A percentile compares a stretch with the other conserved stretches of the same genome.
Evolutionary conservation across 2,797 vertebrate species (phyloP).

Genomic region (Tachyglossus aculeatus): DNA sequence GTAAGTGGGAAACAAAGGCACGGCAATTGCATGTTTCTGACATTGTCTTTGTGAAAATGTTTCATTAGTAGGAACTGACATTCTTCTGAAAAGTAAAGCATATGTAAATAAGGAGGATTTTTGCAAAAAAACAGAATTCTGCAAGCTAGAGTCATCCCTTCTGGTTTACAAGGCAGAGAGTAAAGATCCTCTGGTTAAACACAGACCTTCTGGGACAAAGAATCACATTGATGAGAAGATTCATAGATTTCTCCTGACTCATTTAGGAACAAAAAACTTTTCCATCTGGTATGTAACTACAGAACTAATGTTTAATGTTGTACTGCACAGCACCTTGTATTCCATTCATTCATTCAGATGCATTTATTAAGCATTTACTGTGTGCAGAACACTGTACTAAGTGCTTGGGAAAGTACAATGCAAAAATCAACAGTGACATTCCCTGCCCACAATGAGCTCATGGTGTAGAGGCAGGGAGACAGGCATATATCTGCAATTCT

Average conservation of each 20-base stretch:
- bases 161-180: constrained; percentile 47
- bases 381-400: no score
- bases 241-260: constrained; percentile 53
- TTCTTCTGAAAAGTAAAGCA: constrained; percentile 44
- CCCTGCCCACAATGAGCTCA: no score
- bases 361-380: no score
- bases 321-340: no score
- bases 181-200: constrained; percentile 51
- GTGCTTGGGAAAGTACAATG: no score
- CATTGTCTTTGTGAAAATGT: constrained; percentile 41
- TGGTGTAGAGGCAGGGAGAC: no score
- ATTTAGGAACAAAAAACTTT: constrained; percentile 46
- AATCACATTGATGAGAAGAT: constrained; percentile 37
- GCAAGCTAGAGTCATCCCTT: constrained; percentile 36
- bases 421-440: no score
- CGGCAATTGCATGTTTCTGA: constrained; percentile 23
- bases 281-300: constrained; percentile 7
- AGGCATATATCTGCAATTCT: no score
- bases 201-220: constrained; percentile 54
- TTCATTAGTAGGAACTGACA: constrained; percentile 43
- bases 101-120: constrained; percentile 51
- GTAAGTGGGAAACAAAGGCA: constrained; percentile 48
- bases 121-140: constrained; percentile 61
- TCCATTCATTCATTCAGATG: no score
- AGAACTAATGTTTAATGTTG: constrained; percentile 39